phyloP scores from a whole-genome alignment of 2,797 vertebrate species.

The Lagodon rhomboides region DNA sequence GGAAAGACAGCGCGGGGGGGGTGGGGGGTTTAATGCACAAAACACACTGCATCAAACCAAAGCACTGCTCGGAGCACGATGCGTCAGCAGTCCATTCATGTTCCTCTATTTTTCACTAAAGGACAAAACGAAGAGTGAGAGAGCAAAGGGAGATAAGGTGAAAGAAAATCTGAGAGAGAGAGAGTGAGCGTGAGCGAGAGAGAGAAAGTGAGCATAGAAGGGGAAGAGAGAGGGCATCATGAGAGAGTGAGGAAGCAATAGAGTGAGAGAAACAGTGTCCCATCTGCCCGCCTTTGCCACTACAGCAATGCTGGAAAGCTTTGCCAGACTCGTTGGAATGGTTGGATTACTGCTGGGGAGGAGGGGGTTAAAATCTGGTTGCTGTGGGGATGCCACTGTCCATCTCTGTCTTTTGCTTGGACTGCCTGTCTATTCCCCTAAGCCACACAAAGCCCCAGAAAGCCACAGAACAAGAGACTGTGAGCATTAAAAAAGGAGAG shows the following conservation, averaged over 20 bases:
- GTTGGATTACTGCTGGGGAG: constrained; percentile 56
- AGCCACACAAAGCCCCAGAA: constrained; percentile 81
- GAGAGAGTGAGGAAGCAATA: constrained; percentile 65
- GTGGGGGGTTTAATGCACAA: constrained; percentile 84
- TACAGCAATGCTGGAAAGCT: constrained; percentile 72
- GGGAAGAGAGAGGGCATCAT: constrained; percentile 72
- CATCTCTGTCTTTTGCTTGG: constrained; percentile 63
- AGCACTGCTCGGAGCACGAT: constrained; percentile 88
- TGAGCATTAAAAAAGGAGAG: constrained; percentile 58
- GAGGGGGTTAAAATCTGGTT: constrained; percentile 74
- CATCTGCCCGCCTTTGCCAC: constrained; percentile 83
- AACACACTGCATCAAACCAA: constrained; percentile 91
- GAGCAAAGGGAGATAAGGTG: constrained; percentile 64
- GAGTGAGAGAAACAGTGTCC: constrained; percentile 81
- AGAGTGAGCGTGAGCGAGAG: constrained; percentile 67
- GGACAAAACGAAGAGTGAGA: constrained; percentile 88
- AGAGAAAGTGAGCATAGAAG: constrained; percentile 73
- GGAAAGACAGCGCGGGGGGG: constrained; percentile 53
- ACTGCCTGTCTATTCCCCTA: constrained; percentile 58
- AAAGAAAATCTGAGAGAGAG: constrained; percentile 76
- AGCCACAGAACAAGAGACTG: constrained; percentile 69
- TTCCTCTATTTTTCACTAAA: constrained; percentile 84
- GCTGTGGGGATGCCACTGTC: constrained; percentile 72
- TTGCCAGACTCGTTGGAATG: constrained; percentile 71
- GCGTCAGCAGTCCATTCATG: constrained; percentile 93